Evolutionary conservation across 2,888 invertebrate genomes (phyloP), one percentile per base, ranked within the genome.

Genomic region (Diaprepes abbreviatus): DNA sequence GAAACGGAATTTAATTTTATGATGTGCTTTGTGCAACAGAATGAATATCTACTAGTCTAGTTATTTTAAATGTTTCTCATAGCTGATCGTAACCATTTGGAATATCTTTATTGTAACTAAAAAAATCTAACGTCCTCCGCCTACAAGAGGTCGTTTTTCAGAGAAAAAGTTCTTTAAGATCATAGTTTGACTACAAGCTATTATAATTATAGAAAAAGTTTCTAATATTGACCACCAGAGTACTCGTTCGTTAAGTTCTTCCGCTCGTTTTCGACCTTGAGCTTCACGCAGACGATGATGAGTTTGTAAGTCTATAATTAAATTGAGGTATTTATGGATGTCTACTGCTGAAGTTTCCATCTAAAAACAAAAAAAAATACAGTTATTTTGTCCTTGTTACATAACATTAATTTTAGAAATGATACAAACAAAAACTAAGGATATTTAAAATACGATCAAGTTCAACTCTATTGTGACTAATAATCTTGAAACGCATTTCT

Each of bases 241-340:
- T 6, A 99, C 98, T 77, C 95, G 89, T 82, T 97, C 96, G 79
- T 98, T 98, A 62, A 99, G 87, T 82, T 98, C 96, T 85, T 99
- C 99, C 0, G 98, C 99, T 68, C 97, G 89, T 81, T 96, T 97
- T 59, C 98, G 90, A 57, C 97, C 93, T 83, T 97, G 96, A 1
- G 98, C 92, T 86, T 99, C 99, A 59, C 96, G 88, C 71, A 99
- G 85, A 68, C 97, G 89, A 85, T 98, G 97, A 85, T 98, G 98
- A 3, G 98, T 99, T 87, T 99, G 98, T 80, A 94, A 94, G 84
- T 99, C 98, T 73, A 96, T 88, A 63, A 98, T 93, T 73, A 89
- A 91, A 78, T 93, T 94, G 54, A 98, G 86, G 71, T 93, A 91
- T 82, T 95, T 94, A 83, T 98, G 97, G 73, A 97, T 92, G 82